Evolutionary conservation across 2,888 invertebrate genomes (phyloP).

Genomic region (Drosophila atroscutellata): DNA sequence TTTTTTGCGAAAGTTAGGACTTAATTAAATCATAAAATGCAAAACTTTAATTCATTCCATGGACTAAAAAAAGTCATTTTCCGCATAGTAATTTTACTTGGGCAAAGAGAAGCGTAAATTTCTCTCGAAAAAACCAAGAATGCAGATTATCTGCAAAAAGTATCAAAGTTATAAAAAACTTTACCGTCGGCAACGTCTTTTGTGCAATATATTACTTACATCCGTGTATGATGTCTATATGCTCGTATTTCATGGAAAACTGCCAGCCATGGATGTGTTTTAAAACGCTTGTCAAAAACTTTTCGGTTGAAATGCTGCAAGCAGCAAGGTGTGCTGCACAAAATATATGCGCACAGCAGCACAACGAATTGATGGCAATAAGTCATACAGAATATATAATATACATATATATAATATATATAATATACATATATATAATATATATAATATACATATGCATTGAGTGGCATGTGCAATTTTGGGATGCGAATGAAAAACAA

Average conservation of each 20-base stretch:
- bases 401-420: too few species aligned
- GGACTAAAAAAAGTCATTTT: neutral
- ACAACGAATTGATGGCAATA: conserved; percentile 49
- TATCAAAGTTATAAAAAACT: conserved; percentile 50
- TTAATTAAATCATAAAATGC: conserved; percentile 8
- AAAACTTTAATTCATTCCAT: neutral
- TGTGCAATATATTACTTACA: conserved; percentile 11
- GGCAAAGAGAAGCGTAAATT: conserved; percentile 57
- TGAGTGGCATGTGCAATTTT: conserved; percentile 36
- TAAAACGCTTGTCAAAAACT: conserved; percentile 71
- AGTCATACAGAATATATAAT: conserved; percentile 40
- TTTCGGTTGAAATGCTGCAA: conserved; percentile 25
- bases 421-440: conserved; percentile 6
- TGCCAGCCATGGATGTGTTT: conserved; percentile 56
- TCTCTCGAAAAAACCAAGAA: conserved; percentile 35
- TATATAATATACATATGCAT: conserved; percentile 8
- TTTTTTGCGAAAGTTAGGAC: neutral
- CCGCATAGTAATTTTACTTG: conserved; percentile 19
- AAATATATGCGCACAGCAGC: conserved; percentile 12
- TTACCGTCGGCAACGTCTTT: conserved; percentile 32
- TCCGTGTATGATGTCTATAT: conserved; percentile 17
- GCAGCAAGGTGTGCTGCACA: conserved; percentile 44
- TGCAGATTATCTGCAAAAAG: conserved; percentile 58
- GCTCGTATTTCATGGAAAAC: conserved; percentile 49
- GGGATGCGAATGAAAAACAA: conserved; percentile 33